Conservation (phyloP, 2,888 invertebrate species). For the Plutella xylostella region DNA sequence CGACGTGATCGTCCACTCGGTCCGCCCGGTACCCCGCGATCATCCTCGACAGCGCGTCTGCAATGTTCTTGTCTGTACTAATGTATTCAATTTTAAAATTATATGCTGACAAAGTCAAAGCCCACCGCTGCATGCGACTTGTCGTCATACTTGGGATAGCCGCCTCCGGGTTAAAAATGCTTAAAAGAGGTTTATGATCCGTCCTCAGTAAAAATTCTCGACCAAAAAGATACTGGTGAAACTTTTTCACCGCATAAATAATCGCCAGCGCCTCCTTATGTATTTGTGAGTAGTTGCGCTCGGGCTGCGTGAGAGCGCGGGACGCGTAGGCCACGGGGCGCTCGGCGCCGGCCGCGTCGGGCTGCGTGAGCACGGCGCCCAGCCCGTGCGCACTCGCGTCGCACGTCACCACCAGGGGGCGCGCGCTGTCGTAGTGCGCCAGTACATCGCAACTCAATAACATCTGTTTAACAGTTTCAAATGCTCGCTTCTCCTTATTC, state of each 20-base stretch:
- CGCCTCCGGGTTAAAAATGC: not conserved
- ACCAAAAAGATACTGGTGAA: not conserved
- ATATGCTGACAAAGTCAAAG: not conserved
- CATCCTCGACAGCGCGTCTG: not conserved
- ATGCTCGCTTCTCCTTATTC: too few relatives aligned
- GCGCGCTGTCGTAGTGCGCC: too few relatives aligned
- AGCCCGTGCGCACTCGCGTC: constrained; percentile 1
- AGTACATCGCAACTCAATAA: too few relatives aligned
- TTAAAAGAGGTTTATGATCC: not conserved
- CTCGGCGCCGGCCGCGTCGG: not conserved
- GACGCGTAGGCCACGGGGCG: not conserved
- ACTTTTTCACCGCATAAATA: constrained; percentile 5
- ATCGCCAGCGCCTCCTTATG: constrained; percentile 15
- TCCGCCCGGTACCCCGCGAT: not conserved
- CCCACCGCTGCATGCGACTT: not conserved
- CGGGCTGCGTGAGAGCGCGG: not conserved
- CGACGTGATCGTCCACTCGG: not conserved
- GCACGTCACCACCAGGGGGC: not conserved
- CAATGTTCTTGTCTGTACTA: not conserved
- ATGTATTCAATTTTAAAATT: not conserved
- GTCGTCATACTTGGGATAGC: not conserved
- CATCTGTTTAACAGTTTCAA: too few relatives aligned
- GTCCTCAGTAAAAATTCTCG: not conserved
- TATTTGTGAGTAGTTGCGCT: constrained; percentile 2
- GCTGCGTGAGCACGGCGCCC: not conserved